These are phyloP conservation scores for Tetrao urogallus DNA, from an alignment of 2,113 vertebrate species.

Conservation along the genomic window DNA sequence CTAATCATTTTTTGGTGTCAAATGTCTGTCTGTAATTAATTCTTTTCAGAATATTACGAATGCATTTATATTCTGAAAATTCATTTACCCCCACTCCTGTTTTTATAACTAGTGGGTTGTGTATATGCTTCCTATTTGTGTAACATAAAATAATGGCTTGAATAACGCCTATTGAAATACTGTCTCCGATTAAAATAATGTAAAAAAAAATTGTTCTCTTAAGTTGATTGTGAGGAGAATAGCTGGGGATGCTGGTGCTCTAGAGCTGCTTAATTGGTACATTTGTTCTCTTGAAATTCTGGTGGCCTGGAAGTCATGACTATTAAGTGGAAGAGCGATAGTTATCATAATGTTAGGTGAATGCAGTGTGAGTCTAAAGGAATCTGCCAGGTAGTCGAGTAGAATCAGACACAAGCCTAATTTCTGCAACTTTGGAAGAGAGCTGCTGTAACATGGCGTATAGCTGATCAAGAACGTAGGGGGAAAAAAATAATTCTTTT, in stretches of 20 bases:
- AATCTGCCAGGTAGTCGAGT: not conserved
- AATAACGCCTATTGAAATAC: not conserved
- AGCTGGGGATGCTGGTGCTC: not conserved
- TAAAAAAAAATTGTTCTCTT: not conserved
- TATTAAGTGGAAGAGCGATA: not conserved
- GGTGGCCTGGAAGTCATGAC: not conserved
- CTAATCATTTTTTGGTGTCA: not conserved
- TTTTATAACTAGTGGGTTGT: not conserved
- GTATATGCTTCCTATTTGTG: not conserved
- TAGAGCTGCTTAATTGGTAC: not conserved
- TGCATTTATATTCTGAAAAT: not conserved
- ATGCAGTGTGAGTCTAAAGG: rapidly evolving
- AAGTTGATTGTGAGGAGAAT: not conserved
- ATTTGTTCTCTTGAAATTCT: not conserved
- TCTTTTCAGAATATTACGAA: not conserved
- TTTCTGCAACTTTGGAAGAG: not conserved
- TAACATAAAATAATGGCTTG: not conserved
- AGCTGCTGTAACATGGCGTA: not conserved
- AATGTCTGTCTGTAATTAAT: not conserved
- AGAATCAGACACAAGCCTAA: not conserved
- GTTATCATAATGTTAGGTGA: not conserved
- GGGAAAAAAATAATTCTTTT: not conserved
- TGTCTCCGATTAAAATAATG: rapidly evolving
- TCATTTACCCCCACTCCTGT: not conserved
- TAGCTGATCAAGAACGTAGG: not conserved